Evolutionary conservation across 2,888 invertebrate genomes (phyloP), one percentile per base, ranked within the genome.

Genomic region (Acronicta alni): DNA sequence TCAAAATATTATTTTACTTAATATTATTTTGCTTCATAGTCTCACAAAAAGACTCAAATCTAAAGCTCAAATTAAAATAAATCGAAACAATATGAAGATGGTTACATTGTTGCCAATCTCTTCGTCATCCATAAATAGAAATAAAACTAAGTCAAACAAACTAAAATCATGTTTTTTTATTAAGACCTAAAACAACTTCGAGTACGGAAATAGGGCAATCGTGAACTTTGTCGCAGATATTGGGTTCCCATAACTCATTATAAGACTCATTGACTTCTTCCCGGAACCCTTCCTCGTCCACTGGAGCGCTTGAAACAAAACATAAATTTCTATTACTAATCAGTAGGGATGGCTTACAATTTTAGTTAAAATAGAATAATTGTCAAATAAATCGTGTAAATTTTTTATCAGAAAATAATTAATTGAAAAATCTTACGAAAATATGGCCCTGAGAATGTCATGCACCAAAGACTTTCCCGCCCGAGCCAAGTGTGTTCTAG

Each of bases 391-490:
- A n/a, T n/a, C n/a, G n/a, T n/a, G n/a, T n/a, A n/a, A n/a, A 5
- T 4, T 2, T 2, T 20, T 10, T 30, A 30, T 30, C 10, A 30
- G 30, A 30, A 30, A 30, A 30, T 30, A 23, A 7, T 5, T 23
- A 23, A 23, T 5, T 23, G 7, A 23, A 46, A 49, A 53, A 44
- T 88, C 92, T 90, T 79, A 96, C 96, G 95, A 94, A 76, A 97
- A 95, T 76, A 97, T 86, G 48, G 95, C 94, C 76, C 95, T 94
- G 48, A 97, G 83, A 57, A 96, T 85, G 82, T 97, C 96, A 69
- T 96, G 96, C 44, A 96, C 93, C 55, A 97, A 90, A 3, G 96
- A 96, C 72, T 93, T 91, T 32, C 96, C 96, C 9, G 93, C 95
- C 0, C 95, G 91, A 17, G 95, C 95, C 52, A 96, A 85, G 75